A percentile compares a stretch with the other conserved stretches of the same genome.
phyloP scores from a whole-genome alignment of 2,113 vertebrate species.

The Nettapus auritus region DNA sequence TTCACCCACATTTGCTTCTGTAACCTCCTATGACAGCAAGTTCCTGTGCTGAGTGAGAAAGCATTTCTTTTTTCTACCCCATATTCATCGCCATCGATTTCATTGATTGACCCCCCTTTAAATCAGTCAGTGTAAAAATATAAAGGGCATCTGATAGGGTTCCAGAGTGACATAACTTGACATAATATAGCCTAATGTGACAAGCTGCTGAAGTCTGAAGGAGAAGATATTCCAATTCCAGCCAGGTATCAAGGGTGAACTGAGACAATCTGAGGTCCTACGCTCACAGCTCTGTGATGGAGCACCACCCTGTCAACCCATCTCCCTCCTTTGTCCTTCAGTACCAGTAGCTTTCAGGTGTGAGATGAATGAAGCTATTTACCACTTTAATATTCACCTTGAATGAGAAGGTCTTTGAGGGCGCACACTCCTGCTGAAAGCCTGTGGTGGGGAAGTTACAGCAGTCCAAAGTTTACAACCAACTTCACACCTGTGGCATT shows the following conservation, averaged over 20 bases:
- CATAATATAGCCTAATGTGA: not conserved
- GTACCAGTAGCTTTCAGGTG: not conserved
- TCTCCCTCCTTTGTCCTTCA: not conserved
- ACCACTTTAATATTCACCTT: not conserved
- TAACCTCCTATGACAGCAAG: not conserved
- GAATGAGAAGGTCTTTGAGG: not conserved
- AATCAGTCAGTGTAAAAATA: slow-evolving; percentile 5
- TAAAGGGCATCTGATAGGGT: not conserved
- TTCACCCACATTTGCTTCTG: not conserved
- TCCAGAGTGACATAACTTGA: slow-evolving; percentile 1
- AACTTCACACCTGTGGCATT: not conserved
- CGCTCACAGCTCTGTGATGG: not conserved
- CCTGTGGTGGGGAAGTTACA: not conserved
- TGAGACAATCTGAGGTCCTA: not conserved
- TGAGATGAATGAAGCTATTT: not conserved
- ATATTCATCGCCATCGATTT: slow-evolving; percentile 34
- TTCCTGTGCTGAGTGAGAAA: not conserved
- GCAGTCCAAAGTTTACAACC: not conserved
- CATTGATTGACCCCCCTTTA: slow-evolving; percentile 32
- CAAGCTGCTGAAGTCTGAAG: not conserved
- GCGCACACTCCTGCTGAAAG: not conserved
- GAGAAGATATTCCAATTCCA: not conserved
- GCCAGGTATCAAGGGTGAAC: not conserved
- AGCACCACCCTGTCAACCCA: not conserved
- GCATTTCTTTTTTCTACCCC: not conserved